These are phyloP conservation scores for Enteromius unitaeniatus DNA, from an alignment of 2,797 vertebrate species.

Conservation along the genomic window DNA sequence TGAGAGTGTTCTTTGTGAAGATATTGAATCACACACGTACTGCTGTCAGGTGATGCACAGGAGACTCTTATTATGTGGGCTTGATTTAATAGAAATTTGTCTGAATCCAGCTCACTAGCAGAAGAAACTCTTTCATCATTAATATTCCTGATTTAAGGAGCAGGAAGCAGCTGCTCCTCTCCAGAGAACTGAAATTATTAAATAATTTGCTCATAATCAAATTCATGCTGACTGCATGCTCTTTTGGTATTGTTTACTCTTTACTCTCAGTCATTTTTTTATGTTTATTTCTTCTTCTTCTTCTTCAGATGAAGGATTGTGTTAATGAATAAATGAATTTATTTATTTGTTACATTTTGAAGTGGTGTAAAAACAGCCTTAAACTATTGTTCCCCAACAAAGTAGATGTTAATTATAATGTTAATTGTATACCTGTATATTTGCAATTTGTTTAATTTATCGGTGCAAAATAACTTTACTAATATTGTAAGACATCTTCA, in stretches of 20 bases:
- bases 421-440: not conserved
- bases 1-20: not conserved
- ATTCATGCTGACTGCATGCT: not conserved
- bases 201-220: not conserved
- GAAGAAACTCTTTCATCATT: not conserved
- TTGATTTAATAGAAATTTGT: conserved; percentile 9
- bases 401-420: not conserved
- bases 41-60: not conserved
- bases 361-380: not conserved
- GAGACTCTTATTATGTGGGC: not conserved
- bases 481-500: not conserved
- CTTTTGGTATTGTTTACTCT: not conserved
- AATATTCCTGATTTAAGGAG: not conserved
- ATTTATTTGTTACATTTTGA: not conserved
- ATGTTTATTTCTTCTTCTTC: not conserved
- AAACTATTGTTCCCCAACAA: not conserved
- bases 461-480: not conserved
- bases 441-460: not conserved
- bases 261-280: not conserved
- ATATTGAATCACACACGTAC: not conserved
- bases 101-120: not conserved
- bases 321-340: not conserved
- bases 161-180: conserved; percentile 11
- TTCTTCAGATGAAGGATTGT: not conserved
- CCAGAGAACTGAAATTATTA: not conserved